Conservation (phyloP, 1,140 invertebrate species). For the Sycophila sp. region DNA sequence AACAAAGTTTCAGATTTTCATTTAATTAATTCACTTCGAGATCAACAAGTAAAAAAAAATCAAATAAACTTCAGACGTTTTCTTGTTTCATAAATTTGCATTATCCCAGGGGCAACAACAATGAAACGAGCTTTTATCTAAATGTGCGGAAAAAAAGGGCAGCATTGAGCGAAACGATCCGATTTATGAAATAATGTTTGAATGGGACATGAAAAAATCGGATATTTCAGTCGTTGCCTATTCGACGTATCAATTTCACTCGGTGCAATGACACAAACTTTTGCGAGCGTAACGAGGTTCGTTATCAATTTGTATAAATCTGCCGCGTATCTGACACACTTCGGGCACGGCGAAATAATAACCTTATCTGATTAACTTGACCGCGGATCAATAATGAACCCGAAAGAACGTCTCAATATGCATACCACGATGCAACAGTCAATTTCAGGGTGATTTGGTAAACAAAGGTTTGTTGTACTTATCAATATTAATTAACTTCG, state of each 20-base stretch:
- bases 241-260: background rate
- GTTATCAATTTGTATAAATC: constrained; percentile 11
- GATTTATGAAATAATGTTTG: background rate
- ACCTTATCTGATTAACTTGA: background rate
- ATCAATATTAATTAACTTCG: no score
- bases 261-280: background rate
- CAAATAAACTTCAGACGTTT: no score
- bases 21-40: no score
- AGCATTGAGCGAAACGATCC: background rate
- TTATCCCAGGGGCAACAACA: background rate
- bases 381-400: background rate
- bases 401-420: constrained; percentile 8
- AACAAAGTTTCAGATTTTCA: no score
- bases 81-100: background rate
- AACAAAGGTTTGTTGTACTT: no score
- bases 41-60: no score
- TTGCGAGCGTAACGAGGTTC: background rate
- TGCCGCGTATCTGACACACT: background rate
- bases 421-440: no score
- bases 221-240: background rate
- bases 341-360: background rate
- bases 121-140: background rate
- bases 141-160: background rate
- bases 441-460: no score
- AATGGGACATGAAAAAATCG: background rate